Evolutionary conservation across 23 tunicate species (phyloP), one percentile per base, ranked within the genome.

Genomic region (Botrylloides violaceus): DNA sequence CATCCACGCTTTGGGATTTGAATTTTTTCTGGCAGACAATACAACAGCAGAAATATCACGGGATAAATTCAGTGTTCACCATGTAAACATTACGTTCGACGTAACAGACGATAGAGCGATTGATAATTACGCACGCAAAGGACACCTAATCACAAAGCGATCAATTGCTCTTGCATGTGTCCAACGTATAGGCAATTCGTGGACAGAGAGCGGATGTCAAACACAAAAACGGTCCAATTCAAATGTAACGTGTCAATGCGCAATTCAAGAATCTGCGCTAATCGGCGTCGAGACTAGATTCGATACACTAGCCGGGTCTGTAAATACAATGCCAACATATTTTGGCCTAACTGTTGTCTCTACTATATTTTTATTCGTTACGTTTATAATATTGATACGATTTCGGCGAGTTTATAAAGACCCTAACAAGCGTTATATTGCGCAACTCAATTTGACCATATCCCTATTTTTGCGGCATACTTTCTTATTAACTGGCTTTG

Each of bases 381-480:
- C 70, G 4, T 63, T 63, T 4, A 21, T 63, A 31, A 31, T 63
- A 3, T 28, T 63, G 35, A 31, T 63, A 33, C 35, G 70, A 12
- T 63, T 29, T 63, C 34, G 70, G n/a, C 26, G 33, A 31, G 70
- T 33, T 27, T 33, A 27, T 4, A 63, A 63, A 28, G 70, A 63
- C 35, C 35, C 35, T 3, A 63, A 63, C 70, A 63, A 63, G 35
- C 70, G 70, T 3, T 63, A 27, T 9, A 34, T 27, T 22, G 33
- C 33, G n/a, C 70, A 63, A 28, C 20, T 63, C 18, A 63, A 63
- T 31, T 33, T 63, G 7, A 63, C 70, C 3, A 31, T 28, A 28
- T 63, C 70, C 4, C 33, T 63, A 29, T 33, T 63, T 25, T 12
- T 63, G 36, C 70, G 70, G 20, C 70, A 63, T 63, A 29, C 70